A percentile compares a stretch with the other conserved stretches of the same genome.
These are phyloP conservation scores for Psittacara wagleri DNA, from an alignment of 2,113 vertebrate species.

Conservation along the genomic window DNA sequence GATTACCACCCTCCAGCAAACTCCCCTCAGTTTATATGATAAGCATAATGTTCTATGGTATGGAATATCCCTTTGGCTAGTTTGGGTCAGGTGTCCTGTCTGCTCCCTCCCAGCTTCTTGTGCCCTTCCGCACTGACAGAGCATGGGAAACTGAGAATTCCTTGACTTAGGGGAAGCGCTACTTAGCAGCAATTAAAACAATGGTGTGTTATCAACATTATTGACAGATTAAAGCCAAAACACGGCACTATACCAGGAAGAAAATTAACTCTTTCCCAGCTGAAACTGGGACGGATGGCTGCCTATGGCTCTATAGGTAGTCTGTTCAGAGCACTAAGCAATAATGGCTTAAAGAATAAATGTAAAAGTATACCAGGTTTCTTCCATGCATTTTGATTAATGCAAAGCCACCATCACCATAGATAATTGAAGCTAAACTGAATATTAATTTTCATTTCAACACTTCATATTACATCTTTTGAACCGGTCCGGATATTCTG, in stretches of 20 bases:
- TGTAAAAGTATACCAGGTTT: neutral
- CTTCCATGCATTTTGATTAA: neutral
- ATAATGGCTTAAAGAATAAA: neutral
- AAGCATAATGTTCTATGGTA: neutral
- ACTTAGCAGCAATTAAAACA: neutral
- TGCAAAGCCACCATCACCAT: neutral
- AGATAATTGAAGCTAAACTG: neutral
- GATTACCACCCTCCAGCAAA: neutral
- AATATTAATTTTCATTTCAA: neutral
- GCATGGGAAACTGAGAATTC: neutral
- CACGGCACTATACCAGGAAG: neutral
- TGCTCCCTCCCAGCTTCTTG: neutral
- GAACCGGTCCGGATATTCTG: neutral
- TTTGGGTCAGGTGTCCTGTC: neutral
- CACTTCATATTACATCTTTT: neutral
- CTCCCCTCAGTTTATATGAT: neutral
- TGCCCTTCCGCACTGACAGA: neutral
- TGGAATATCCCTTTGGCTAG: neutral
- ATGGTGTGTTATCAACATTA: neutral
- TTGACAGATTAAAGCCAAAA: neutral
- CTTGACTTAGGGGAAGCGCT: neutral
- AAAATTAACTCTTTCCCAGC: neutral
- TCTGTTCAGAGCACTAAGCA: neutral
- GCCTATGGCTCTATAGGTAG: neutral
- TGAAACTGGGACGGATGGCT: neutral